Percentiles rank a stretch among this genome's conserved stretches.
Conservation (phyloP, 2,888 invertebrate species). For the Conistra vaccinii region DNA sequence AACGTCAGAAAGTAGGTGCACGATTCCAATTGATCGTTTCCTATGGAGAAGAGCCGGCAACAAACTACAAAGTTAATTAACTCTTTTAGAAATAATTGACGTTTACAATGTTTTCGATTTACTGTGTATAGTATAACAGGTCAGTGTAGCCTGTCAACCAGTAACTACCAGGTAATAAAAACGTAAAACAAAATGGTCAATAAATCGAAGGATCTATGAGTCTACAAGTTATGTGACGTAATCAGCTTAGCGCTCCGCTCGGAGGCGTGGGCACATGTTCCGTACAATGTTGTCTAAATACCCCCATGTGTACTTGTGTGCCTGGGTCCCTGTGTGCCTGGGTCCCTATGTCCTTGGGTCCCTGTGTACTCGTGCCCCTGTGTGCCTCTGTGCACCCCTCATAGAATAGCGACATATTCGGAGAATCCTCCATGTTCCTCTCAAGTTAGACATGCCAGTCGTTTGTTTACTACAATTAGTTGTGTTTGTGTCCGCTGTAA, state of each 20-base stretch:
- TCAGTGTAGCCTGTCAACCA: not conserved
- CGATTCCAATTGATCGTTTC: not conserved
- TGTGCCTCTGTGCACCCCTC: not conserved
- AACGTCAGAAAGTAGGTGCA: not conserved
- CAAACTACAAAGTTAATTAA: not conserved
- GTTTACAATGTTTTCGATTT: too few relatives aligned
- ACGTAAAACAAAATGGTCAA: not conserved
- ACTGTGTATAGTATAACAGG: not conserved
- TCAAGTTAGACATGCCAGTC: too few relatives aligned
- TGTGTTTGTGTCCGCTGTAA: not conserved
- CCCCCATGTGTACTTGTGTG: not conserved
- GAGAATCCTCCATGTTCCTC: not conserved
- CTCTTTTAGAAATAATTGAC: not conserved
- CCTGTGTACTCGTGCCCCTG: not conserved
- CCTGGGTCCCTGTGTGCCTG: not conserved
- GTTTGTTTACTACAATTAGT: not conserved
- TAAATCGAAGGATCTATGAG: not conserved
- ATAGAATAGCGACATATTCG: not conserved
- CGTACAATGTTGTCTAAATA: conserved; percentile 16
- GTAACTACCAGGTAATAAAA: too few relatives aligned
- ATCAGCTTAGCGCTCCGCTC: conserved; percentile 9
- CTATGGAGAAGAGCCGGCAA: not conserved
- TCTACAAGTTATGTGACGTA: not conserved
- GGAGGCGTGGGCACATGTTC: not conserved
- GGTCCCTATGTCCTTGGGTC: too few relatives aligned